Evolutionary conservation across 2,797 vertebrate genomes (phyloP), one percentile per base, ranked within the genome.

Genomic region (Neopelma chrysocephalum): DNA sequence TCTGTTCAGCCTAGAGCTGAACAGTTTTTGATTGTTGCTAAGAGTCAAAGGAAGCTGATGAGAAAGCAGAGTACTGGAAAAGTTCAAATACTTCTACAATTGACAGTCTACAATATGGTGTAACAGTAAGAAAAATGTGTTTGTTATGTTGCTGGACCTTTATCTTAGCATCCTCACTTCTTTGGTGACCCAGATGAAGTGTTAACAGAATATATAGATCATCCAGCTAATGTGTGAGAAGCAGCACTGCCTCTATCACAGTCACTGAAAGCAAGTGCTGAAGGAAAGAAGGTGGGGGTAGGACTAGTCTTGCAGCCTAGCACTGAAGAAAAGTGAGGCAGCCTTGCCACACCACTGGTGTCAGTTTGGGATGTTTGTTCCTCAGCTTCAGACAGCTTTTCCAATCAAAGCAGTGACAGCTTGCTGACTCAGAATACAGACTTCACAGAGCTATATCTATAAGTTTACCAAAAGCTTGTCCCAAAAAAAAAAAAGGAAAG

Each of bases 171-270:
- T 87, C 76, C 64, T 93, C 83, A 20, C 81, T 76, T 45, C 40
- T 87, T 68, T 31, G 27, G 57, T 92, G 83, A 96, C 92, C 84
- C 77, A 90, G 66, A 69, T 58, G 73, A 96, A 90, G 84, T 96
- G 93, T 90, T 96, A 93, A 94, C 64, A 95, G 89, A 89, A 94
- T 20, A 54, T 29, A 96, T 13, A 95, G 53, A 93, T 95, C 81
- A 77, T 60, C 38, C 71, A 58, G 61, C 78, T 64, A 82, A 95
- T 5, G 64, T 90, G 87, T 90, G 78, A 87, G 95, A 93, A 83
- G 34, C 62, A 76, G 57, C 90, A 82, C 70, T 64, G 51, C 71
- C 81, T 96, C 69, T 89, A 9, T 97, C 88, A 87, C 73, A 92
- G 94, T 80, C 90, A 61, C 36, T 32, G 69, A 27, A 13, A 57